These are phyloP conservation scores for Mythimna vitellina DNA, from an alignment of 2,888 invertebrate species.

Conservation along the genomic window DNA sequence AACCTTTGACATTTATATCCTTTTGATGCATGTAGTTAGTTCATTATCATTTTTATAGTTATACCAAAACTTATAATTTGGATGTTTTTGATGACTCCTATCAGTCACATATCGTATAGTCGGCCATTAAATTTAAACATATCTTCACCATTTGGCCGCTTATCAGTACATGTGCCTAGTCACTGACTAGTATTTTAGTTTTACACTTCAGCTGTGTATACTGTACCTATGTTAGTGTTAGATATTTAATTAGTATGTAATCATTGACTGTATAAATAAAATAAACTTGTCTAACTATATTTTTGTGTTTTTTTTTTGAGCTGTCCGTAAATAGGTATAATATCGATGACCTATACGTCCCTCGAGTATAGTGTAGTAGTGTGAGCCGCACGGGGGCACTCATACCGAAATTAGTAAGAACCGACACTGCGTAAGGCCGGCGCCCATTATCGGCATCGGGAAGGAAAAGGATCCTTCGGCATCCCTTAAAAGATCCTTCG, in stretches of 20 bases:
- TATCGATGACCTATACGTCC: too few species aligned
- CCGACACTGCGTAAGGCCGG: too few species aligned
- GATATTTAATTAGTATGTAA: constrained; percentile 67
- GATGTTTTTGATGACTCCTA: neutral
- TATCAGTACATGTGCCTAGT: constrained; percentile 63
- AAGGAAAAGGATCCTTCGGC: too few species aligned
- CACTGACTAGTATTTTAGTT: constrained; percentile 68
- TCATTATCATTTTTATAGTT: neutral
- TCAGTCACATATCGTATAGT: neutral
- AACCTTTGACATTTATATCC: neutral
- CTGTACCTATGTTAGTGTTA: constrained; percentile 56
- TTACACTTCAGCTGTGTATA: constrained; percentile 56
- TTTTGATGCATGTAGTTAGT: neutral
- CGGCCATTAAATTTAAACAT: neutral
- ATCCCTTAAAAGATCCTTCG: too few species aligned
- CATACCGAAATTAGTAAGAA: too few species aligned
- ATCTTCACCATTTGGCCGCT: constrained; percentile 15
- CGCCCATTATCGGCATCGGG: too few species aligned
- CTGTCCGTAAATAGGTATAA: too few species aligned
- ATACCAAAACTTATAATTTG: neutral
- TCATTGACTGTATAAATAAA: constrained; percentile 61
- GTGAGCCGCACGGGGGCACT: too few species aligned
- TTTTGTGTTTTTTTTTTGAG: neutral
- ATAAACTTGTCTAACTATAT: constrained; percentile 59
- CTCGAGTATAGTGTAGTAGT: too few species aligned